These are phyloP conservation scores for Eurytemora carolleeae DNA, from an alignment of 1,140 invertebrate genomes.

Conservation along the genomic window DNA sequence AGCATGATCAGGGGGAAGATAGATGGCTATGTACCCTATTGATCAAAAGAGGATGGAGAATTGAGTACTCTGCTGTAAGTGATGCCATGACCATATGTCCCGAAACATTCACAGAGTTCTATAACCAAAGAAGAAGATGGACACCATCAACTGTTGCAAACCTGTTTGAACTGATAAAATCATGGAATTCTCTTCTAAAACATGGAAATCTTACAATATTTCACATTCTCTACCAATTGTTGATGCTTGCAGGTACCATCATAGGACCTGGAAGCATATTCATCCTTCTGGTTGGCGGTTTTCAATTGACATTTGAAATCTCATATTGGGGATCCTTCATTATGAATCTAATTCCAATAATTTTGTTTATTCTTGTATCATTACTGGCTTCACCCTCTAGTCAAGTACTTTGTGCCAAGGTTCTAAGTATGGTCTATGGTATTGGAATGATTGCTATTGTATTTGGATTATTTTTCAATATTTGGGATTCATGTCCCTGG, in stretches of 20 bases:
- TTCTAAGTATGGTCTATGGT: conserved; percentile 80
- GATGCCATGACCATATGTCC: conserved; percentile 30
- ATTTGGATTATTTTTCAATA: not conserved
- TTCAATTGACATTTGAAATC: conserved; percentile 33
- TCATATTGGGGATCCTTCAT: conserved; percentile 31
- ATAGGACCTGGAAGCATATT: conserved; percentile 41
- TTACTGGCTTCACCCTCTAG: conserved; percentile 68
- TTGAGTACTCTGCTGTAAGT: conserved; percentile 42
- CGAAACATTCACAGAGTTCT: conserved; percentile 90
- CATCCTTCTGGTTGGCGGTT: conserved; percentile 39
- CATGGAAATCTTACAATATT: conserved; percentile 29
- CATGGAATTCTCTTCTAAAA: conserved; percentile 32
- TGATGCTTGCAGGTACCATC: conserved; percentile 33
- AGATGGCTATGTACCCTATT: conserved; percentile 42
- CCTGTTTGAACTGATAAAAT: conserved; percentile 37
- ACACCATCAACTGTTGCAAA: conserved; percentile 43
- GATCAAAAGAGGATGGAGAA: conserved; percentile 38
- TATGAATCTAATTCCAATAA: conserved; percentile 26
- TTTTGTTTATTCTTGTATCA: conserved; percentile 70
- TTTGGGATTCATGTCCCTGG: conserved; percentile 44
- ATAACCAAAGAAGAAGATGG: conserved; percentile 63
- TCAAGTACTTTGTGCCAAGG: conserved; percentile 74
- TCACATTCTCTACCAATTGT: conserved; percentile 31
- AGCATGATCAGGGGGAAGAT: conserved; percentile 44
- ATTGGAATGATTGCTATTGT: conserved; percentile 81